Evolutionary conservation across 1,140 invertebrate species (phyloP), one percentile per base, ranked within the genome.

Genomic region (Plectrocnemia conspersa): DNA sequence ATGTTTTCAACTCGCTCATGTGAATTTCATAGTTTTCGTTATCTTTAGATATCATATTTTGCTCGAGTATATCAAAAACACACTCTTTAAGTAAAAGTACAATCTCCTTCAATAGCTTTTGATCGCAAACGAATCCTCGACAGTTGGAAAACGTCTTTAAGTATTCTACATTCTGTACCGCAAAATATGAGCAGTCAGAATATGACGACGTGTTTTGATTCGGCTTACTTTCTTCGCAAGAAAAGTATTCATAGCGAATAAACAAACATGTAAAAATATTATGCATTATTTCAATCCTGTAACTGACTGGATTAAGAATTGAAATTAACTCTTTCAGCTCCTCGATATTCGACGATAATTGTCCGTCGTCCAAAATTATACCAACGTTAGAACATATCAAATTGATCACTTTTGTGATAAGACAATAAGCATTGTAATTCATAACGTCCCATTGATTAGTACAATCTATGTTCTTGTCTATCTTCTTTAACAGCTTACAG

Each of bases 181-280:
- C 72, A 61, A 75, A 74, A 59, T 75, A 75, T 6, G 73, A 75
- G 58, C 71, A 71, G 61, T 75, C 73, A 1, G 72, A 75, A 54
- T 74, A 71, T 6, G 72, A 69, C 1, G 71, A 70, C 46, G 68
- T 72, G 10, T 69, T 66, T 35, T 59, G 65, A 10, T 71, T 68
- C 48, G 69, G 68, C 16, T 62, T 68, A 46, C 73, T 64, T 56
- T 72, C 70, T 27, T 68, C 61, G 41, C 68, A 73, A 2, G 72
- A 74, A 52, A 76, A 71, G 61, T 73, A 74, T 61, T 75, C 73
- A 58, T 67, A 74, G 55, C 73, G 68, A 40, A 75, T 54, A 59
- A 75, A 75, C 9, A 75, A 64, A 58, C 72, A 74, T 2, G 72
- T 65, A 56, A 73, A 75, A 58, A 75, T 72, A 41, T 72, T 74